These are phyloP conservation scores for Zoanthus sociatus DNA, from an alignment of 92 coral and sea anemone species.

Conservation along the genomic window DNA sequence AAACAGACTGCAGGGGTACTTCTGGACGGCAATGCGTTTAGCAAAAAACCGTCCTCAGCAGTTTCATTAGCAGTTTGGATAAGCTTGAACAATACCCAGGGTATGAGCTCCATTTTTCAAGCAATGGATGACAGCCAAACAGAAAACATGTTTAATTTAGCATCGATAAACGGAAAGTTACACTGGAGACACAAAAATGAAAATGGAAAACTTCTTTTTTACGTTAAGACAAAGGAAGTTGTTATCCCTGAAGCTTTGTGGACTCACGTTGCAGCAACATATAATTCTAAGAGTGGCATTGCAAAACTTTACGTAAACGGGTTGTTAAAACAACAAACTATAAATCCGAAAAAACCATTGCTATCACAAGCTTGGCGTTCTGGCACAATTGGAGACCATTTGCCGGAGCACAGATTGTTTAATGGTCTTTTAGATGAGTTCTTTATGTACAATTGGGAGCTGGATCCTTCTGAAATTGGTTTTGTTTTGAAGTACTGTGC, in stretches of 20 bases:
- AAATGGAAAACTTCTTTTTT: conserved; percentile 69
- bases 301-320: conserved; percentile 95
- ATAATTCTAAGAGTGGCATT: conserved; percentile 77
- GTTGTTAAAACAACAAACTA: conserved; percentile 71
- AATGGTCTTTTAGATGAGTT: conserved; percentile 94
- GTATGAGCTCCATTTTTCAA: conserved; percentile 88
- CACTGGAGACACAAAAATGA: conserved; percentile 87
- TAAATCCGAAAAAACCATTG: conserved; percentile 69
- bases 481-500: conserved; percentile 97
- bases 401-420: conserved; percentile 75
- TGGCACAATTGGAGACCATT: conserved; percentile 85
- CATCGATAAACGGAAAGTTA: conserved; percentile 85
- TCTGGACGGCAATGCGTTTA: conserved; percentile 77
- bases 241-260: conserved; percentile 96
- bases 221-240: conserved; percentile 81
- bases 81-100: conserved; percentile 86
- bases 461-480: conserved; percentile 88
- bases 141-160: conserved; percentile 77
- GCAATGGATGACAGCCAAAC: conserved; percentile 74
- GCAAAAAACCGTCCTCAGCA: conserved; percentile 85
- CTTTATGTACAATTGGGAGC: conserved; percentile 98
- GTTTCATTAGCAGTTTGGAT: conserved; percentile 94
- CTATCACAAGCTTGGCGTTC: conserved; percentile 88
- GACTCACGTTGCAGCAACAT: conserved; percentile 97
- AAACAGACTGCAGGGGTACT: conserved; percentile 76